Evolutionary conservation across 2,888 invertebrate genomes (phyloP), one percentile per base, ranked within the genome.

Genomic region (Philaethria dido): DNA sequence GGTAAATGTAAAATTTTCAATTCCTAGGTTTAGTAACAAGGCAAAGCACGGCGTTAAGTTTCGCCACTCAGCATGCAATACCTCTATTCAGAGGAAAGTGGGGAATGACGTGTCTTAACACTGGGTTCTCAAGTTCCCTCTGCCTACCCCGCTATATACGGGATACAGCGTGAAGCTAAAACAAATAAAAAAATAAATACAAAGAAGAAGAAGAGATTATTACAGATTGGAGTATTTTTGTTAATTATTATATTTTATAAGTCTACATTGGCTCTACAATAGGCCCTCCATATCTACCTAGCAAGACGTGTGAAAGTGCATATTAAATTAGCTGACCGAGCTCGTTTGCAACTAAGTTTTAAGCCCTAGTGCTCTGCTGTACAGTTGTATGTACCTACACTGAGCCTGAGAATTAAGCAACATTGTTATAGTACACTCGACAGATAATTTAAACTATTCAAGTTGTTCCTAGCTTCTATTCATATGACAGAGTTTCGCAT

Each of bases 401-500:
- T 33, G 42, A 14, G 29, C 42, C 33, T 52, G 11, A 52, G 52
- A 52, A 52, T 52, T 52, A 52, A 29, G 39, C 42, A 48, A 67
- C 67, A 68, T 59, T 67, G 63, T 66, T 63, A 57, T 33, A 36
- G 59, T 59, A 63, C 63, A 52, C 50, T 60, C 36, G 22, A 18
- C 33, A 33, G 57, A 64, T 22, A 52, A 52, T 52, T 52, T 16
- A 3, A 29, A 60, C 59, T 25, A 25, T 16, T 22, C 22, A 29
- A 29, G 14, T 25, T 33, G 18, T 13, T 29, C 18, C 18, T 60
- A 33, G 39, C 2, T 55, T 50, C 62, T 14, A 67, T 67, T 62
- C 57, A 62, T 50, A 50, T 36, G 57, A 59, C 48, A 33, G 48
- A 36, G 44, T 20, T 29, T 50, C 50, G 42, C 25, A 48, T 55